Evolutionary conservation across 1,140 invertebrate genomes (phyloP), one percentile per base, ranked within the genome.

Genomic region (Hylaeus anthracinus): DNA sequence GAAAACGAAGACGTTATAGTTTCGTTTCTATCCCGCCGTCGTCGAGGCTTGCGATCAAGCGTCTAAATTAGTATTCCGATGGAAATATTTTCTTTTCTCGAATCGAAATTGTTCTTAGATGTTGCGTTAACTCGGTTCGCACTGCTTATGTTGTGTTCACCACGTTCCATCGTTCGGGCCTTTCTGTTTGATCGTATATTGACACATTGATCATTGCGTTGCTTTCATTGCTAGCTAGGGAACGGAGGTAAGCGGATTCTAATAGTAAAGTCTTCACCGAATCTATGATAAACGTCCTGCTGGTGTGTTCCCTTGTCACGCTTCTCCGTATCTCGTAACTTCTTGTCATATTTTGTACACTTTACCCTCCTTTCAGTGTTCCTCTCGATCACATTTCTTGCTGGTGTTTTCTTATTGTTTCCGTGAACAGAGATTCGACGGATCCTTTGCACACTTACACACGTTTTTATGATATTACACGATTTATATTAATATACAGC

Each of bases 201-300:
- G 88, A 89, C 86, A 86, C 85, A 92, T 91, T 93, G 90, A 93
- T 92, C 81, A 91, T 89, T 90, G 80, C 87, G 88, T 92, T 92
- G 90, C 90, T 93, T 92, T 88, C 90, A 92, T 92, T 93, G 92
- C 92, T 91, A 93, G 92, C 92, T 92, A 92, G 92, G 92, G 92
- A 92, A 90, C 87, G 86, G 88, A 93, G 92, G 92, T 93, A 93
- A 91, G 90, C 88, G 70, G 90, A 88, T 82, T 76, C 81, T 86
- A 87, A 65, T 79, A 87, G 84, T 81, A 67, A 87, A 85, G 82
- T 87, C 82, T 87, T 26, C 70, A 63, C 87, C 5, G 63, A 53
- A 72, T 79, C 71, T 82, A 84, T 74, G 56, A 87, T 85, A 86
- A 88, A 86, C 86, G 84, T 89, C 74, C 87, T 90, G 83, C 87